Evolutionary conservation across 1,140 invertebrate species (phyloP), one percentile per base, ranked within the genome.

Genomic region (Nebria ingens): DNA sequence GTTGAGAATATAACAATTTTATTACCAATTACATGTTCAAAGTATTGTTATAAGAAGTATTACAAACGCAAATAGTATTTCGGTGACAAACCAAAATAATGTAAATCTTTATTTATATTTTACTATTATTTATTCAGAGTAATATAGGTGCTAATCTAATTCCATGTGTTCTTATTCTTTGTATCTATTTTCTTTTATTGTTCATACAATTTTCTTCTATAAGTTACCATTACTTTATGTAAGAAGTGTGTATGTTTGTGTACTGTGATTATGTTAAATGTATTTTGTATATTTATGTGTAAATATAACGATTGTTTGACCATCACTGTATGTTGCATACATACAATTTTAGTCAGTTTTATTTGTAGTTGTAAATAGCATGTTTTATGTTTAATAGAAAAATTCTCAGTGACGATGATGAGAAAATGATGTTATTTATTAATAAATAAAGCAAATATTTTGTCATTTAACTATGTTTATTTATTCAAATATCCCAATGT

Each of bases 241-340:
- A 17, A 12, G 9, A 17, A 9, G 6, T 17, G 6, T 11, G 40
- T 11, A 17, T 45, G 15, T 45, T 11, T 45, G 17, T 45, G 40
- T 45, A n/a, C 25, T 34, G 25, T 45, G 40, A 45, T 11, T 45
- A n/a, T n/a, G 40, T 45, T 45, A 45, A 45, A 45, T 45, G 40
- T 12, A 12, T 45, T 12, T 45, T 9, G n/a, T 34, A 34, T 34
- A 34, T 9, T 9, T 34, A 34, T 34, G 6, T 34, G 25, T 34
- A 34, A n/a, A n/a, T n/a, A n/a, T n/a, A n/a, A n/a, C n/a, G n/a
- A n/a, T 34, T 34, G 6, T 6, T 34, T 34, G 25, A 34, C 25
- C n/a, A n/a, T 34, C 25, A n/a, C n/a, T n/a, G 25, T 34, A 34
- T 45, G 40, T 45, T 45, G 40, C 40, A 45, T 45, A 4, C 40